Percentiles rank a stretch among this genome's conserved stretches.
Evolutionary conservation across 2,113 vertebrate genomes (phyloP).

Genomic region (Sapayoa aenigma): DNA sequence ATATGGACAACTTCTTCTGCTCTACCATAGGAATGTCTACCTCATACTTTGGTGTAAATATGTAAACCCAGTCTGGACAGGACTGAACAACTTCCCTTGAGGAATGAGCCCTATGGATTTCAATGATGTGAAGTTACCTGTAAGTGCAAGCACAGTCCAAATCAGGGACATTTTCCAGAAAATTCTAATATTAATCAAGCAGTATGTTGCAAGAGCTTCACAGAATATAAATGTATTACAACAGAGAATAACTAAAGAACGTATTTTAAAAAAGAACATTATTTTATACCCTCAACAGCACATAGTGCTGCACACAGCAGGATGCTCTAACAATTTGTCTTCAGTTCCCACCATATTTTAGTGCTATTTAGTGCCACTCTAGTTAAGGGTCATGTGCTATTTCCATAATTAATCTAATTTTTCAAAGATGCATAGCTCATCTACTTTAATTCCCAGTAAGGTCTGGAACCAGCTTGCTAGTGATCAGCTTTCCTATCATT

Average conservation of each 20-base stretch:
- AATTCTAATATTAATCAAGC: neutral
- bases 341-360: neutral
- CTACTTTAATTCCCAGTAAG: neutral
- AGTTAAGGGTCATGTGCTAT: neutral
- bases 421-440: neutral
- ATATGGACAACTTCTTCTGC: neutral
- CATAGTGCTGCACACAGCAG: neutral
- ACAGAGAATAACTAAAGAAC: neutral
- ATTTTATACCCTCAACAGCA: neutral
- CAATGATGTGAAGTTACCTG: neutral
- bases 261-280: neutral
- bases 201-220: neutral
- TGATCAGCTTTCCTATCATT: neutral
- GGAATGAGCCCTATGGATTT: neutral
- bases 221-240: neutral
- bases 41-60: neutral
- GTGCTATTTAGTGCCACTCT: neutral
- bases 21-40: neutral
- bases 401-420: conserved; percentile 31
- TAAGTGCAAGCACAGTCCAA: neutral
- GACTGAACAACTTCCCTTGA: neutral
- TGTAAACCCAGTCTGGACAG: neutral
- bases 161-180: neutral
- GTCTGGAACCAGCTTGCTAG: neutral
- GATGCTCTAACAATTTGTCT: neutral